Percentiles rank a stretch among this genome's conserved stretches.
Evolutionary conservation across 1,140 invertebrate species (phyloP).

Genomic region (Temnothorax curvispinosus): DNA sequence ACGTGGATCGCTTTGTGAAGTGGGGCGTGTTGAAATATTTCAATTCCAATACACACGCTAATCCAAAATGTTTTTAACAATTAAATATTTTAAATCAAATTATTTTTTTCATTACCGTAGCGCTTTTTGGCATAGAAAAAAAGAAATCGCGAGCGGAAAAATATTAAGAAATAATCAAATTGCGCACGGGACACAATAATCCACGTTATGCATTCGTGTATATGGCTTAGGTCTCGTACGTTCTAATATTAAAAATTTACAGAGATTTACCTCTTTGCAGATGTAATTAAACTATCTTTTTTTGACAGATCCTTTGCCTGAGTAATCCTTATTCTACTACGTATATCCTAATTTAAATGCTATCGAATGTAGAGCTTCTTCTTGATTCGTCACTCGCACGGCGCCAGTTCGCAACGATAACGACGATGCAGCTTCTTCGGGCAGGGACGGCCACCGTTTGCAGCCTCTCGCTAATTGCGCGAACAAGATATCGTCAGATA

Average conservation of each 20-base stretch:
- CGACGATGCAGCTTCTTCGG: slow-evolving; percentile 87
- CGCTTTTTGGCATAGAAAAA: not conserved
- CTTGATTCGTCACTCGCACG: slow-evolving; percentile 72
- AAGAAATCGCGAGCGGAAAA: not conserved
- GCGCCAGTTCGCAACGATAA: slow-evolving; percentile 84
- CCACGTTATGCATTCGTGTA: slow-evolving; percentile 20
- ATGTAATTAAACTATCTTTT: slow-evolving; percentile 27
- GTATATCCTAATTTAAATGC: slow-evolving; percentile 15
- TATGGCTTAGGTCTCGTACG: not conserved
- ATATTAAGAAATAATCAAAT: slow-evolving; percentile 11
- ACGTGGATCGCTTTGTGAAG: slow-evolving; percentile 6
- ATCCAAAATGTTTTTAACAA: not conserved
- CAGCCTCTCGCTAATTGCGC: slow-evolving; percentile 85
- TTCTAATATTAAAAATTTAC: slow-evolving; percentile 15
- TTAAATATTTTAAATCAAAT: slow-evolving; percentile 20
- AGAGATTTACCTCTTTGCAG: slow-evolving; percentile 6
- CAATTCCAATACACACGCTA: not conserved
- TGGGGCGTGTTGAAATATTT: not conserved
- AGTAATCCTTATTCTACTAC: not conserved
- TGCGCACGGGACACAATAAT: slow-evolving; percentile 12
- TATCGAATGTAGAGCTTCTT: not conserved
- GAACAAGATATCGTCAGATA: slow-evolving; percentile 62
- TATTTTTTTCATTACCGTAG: slow-evolving; percentile 5
- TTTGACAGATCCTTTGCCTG: not conserved
- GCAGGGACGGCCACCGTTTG: slow-evolving; percentile 90